These are phyloP conservation scores for Stenichneumon culpator DNA, from an alignment of 2,888 invertebrate genomes.

Conservation along the genomic window DNA sequence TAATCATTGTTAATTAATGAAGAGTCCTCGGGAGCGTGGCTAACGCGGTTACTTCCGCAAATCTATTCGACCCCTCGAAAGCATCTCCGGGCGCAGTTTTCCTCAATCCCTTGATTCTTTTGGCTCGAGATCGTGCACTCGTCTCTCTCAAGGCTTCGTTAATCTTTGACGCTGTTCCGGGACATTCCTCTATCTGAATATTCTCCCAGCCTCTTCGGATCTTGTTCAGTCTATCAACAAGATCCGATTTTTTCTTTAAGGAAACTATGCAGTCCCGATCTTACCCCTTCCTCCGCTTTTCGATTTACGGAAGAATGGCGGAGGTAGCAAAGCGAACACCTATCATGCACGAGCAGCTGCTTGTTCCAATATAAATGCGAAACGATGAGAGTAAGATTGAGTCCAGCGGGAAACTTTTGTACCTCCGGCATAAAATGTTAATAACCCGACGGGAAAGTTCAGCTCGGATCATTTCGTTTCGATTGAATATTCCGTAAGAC, in stretches of 20 bases:
- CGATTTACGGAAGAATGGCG: neutral
- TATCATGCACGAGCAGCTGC: slow-evolving; percentile 39
- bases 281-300: neutral
- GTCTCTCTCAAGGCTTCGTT: slow-evolving; percentile 6
- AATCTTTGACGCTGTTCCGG: slow-evolving; percentile 4
- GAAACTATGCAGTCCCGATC: slow-evolving; percentile 26
- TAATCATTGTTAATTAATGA: slow-evolving; percentile 41
- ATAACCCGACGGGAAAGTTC: slow-evolving; percentile 50
- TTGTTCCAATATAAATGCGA: slow-evolving; percentile 60
- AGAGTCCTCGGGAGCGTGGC: slow-evolving; percentile 9
- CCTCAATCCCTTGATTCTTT: slow-evolving; percentile 2
- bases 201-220: neutral
- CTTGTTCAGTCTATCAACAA: neutral
- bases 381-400: slow-evolving; percentile 37
- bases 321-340: slow-evolving; percentile 29
- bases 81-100: slow-evolving; percentile 21
- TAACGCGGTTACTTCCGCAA: neutral
- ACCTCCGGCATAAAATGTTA: slow-evolving; percentile 46
- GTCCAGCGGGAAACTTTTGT: slow-evolving; percentile 42
- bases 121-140: neutral
- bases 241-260: slow-evolving; percentile 43
- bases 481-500: slow-evolving; percentile 43
- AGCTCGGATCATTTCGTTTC: slow-evolving; percentile 36
- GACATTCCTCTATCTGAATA: neutral
- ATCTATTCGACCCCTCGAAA: slow-evolving; percentile 7